Base-by-base conservation (phyloP, 2,888 invertebrate genomes). In the Melieria omissa region DNA sequence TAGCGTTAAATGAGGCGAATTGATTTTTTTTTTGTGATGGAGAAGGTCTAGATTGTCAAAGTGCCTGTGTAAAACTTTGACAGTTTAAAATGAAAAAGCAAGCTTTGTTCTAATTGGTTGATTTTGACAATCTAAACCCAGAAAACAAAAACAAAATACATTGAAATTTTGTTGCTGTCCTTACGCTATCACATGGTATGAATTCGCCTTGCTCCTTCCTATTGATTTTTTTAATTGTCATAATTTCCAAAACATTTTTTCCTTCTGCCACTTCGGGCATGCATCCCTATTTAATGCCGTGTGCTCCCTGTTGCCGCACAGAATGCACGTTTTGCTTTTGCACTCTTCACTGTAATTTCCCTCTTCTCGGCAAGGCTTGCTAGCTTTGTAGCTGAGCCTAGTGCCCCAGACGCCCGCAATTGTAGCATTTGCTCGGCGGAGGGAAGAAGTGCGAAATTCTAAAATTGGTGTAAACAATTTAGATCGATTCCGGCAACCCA, bases 321-420 rank as follows among this genome's bases (percentile, higher is more conserved):
- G 9, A 14, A 46, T 62, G 16, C 61, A 62, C 2, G 14, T 46
- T 16, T 5, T 6, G 10, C 12, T 41, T 42, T 2, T 12, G 3
- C 60, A 6, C 0, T 4, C 10, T 45, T 14, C 14, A 5, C 45
- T 46, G 4, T 14, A n/a, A 8, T 10, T 4, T 6, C 16, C 7
- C 29, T 29, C 62, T 8, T 4, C 41, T 0, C 60, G 0, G 7
- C 42, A n/a, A n/a, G n/a, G n/a, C n/a, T n/a, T n/a, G n/a, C n/a
- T 5, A 16, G 16, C 5, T 3, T 10, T 10, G 14, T 14, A 45
- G 8, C 9, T 8, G 7, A 61, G 45, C 14, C 45, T 61, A 1
- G 61, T 61, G 61, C 4, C 61, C 61, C n/a, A 61, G 46, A 4
- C 16, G 14, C 9, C 62, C 47, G 42, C 62, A 62, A 9, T 62